Conservation (phyloP, 35 echinoderm and acorn worm species). For the Hemicentrotus pulcherrimus region DNA sequence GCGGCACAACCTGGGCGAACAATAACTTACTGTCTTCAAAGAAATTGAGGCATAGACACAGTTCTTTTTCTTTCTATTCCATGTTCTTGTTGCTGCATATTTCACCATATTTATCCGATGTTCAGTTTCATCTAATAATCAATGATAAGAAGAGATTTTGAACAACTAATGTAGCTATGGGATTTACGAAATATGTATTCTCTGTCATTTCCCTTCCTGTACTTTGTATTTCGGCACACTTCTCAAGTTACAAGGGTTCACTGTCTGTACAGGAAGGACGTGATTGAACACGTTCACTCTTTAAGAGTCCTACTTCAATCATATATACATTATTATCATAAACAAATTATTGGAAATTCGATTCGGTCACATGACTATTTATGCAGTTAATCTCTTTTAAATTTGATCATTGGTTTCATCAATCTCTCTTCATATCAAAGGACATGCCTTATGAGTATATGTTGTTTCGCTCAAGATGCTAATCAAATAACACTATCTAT, state of each 20-base stretch:
- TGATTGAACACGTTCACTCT: no score
- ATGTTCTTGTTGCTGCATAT: background rate
- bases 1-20: background rate
- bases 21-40: background rate
- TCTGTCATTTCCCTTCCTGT: no score
- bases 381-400: no score
- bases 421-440: background rate
- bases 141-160: background rate
- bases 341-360: no score
- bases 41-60: conserved; percentile 17
- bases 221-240: no score
- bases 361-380: no score
- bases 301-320: no score
- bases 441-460: background rate
- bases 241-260: no score
- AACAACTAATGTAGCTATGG: background rate
- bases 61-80: background rate
- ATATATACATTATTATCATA: no score
- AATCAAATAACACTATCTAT: background rate
- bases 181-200: no score
- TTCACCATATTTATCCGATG: background rate
- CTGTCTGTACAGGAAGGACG: no score
- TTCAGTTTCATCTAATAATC: background rate
- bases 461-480: background rate
- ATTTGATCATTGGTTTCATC: background rate